Evolutionary conservation across 2,113 vertebrate species (phyloP).

Genomic region (Epinephelus lanceolatus): DNA sequence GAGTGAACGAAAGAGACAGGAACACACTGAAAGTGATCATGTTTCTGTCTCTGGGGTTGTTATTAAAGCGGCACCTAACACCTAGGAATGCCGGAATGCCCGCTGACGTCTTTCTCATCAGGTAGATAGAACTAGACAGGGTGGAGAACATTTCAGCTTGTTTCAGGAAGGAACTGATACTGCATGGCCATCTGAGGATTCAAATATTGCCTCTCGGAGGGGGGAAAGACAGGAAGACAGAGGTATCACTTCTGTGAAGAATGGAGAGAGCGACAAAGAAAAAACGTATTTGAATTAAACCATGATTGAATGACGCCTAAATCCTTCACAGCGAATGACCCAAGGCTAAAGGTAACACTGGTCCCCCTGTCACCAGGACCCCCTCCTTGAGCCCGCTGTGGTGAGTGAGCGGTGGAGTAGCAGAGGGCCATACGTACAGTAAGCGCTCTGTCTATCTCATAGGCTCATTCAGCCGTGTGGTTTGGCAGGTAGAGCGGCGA

Average conservation of each 20-base stretch:
- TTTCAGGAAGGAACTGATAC: slow-evolving; percentile 69
- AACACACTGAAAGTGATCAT: slow-evolving; percentile 34
- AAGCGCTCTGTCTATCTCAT: slow-evolving; percentile 74
- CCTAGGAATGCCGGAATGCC: slow-evolving; percentile 84
- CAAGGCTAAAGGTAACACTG: slow-evolving; percentile 64
- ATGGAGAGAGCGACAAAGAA: slow-evolving; percentile 30
- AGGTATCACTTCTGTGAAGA: slow-evolving; percentile 29
- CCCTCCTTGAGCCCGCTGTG: slow-evolving; percentile 60
- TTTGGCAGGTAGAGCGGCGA: slow-evolving; percentile 74
- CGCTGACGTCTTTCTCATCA: slow-evolving; percentile 76
- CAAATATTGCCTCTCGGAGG: slow-evolving; percentile 51
- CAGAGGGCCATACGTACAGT: slow-evolving; percentile 69
- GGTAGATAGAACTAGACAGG: slow-evolving; percentile 21
- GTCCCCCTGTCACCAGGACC: slow-evolving; percentile 66
- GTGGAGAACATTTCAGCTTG: slow-evolving; percentile 43
- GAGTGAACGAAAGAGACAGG: slow-evolving; percentile 38
- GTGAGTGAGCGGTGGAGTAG: slow-evolving; percentile 71
- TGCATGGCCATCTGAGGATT: slow-evolving; percentile 63
- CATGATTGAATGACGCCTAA: slow-evolving; percentile 35
- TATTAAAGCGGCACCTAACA: slow-evolving; percentile 76
- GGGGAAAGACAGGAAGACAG: slow-evolving; percentile 26
- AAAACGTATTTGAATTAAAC: slow-evolving; percentile 23
- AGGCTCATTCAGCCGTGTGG: slow-evolving; percentile 77
- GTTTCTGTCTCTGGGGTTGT: slow-evolving; percentile 80
- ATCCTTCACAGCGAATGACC: slow-evolving; percentile 35